phyloP scores from a whole-genome alignment of 2,888 invertebrate genomes.

The Hydrotaea diabolus region DNA sequence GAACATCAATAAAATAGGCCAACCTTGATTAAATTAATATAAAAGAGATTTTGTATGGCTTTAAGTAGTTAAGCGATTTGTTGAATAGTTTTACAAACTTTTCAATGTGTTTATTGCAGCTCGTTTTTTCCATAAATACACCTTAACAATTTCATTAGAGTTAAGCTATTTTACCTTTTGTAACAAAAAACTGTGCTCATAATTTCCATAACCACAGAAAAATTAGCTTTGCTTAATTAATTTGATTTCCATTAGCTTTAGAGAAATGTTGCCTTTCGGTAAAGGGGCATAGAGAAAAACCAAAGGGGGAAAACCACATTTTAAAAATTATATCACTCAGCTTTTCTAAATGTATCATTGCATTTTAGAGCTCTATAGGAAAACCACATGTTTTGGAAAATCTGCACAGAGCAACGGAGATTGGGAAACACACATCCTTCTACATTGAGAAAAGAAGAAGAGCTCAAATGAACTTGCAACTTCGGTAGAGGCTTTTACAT shows the following conservation, averaged over 20 bases:
- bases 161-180: too few species aligned
- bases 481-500: not conserved
- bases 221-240: slow-evolving; percentile 37
- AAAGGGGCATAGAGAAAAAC: not conserved
- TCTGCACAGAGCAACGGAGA: not conserved
- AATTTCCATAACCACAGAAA: slow-evolving; percentile 12
- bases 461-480: slow-evolving; percentile 25
- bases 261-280: not conserved
- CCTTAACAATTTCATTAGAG: too few species aligned
- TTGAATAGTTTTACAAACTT: too few species aligned
- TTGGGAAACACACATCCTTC: too few species aligned
- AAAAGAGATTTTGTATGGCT: too few species aligned
- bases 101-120: too few species aligned
- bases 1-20: too few species aligned
- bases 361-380: slow-evolving; percentile 8
- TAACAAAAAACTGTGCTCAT: not conserved
- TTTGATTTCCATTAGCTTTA: slow-evolving; percentile 33
- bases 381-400: slow-evolving; percentile 39
- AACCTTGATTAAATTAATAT: too few species aligned
- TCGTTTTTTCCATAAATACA: too few species aligned
- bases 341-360: slow-evolving; percentile 8
- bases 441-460: too few species aligned
- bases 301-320: slow-evolving; percentile 34
- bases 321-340: slow-evolving; percentile 24
- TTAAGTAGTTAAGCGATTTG: too few species aligned